Conservation (phyloP, 2,113 vertebrate species). For the Pontoporia blainvillei region DNA sequence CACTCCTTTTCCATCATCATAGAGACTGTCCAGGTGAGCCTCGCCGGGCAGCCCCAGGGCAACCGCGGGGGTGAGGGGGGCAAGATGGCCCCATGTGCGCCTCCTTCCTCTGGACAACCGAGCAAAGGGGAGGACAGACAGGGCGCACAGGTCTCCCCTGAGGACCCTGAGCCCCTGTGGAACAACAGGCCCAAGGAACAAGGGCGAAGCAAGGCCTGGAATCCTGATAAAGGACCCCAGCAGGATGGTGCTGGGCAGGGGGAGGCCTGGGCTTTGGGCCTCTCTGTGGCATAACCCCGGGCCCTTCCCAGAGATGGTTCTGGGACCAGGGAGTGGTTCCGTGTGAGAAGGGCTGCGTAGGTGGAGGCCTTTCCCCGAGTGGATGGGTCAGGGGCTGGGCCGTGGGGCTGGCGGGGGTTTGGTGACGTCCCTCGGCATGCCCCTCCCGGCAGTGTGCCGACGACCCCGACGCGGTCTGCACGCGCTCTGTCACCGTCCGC, state of each 20-base stretch:
- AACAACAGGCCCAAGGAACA: neutral
- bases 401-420: neutral
- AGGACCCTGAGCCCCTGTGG: neutral
- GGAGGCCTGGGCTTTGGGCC: too few relatives aligned
- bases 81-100: rapidly evolving
- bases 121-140: neutral
- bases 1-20: constrained; percentile 90
- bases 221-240: neutral
- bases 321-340: neutral
- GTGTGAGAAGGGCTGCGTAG: neutral
- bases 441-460: constrained; percentile 90
- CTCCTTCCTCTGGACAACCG: neutral
- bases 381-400: neutral
- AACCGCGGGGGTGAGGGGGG: too few relatives aligned
- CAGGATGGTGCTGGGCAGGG: rapidly evolving
- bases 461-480: constrained; percentile 93
- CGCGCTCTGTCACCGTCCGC: constrained; percentile 87
- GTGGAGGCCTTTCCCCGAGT: neutral
- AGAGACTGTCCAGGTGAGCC: constrained; percentile 91
- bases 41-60: rapidly evolving
- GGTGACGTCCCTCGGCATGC: neutral
- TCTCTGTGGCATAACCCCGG: neutral
- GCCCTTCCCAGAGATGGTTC: neutral
- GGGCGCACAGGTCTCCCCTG: neutral
- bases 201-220: neutral